A percentile compares a stretch with the other conserved stretches of the same genome.
These are phyloP conservation scores for Anastrepha obliqua DNA, from an alignment of 1,140 invertebrate species.

Conservation along the genomic window DNA sequence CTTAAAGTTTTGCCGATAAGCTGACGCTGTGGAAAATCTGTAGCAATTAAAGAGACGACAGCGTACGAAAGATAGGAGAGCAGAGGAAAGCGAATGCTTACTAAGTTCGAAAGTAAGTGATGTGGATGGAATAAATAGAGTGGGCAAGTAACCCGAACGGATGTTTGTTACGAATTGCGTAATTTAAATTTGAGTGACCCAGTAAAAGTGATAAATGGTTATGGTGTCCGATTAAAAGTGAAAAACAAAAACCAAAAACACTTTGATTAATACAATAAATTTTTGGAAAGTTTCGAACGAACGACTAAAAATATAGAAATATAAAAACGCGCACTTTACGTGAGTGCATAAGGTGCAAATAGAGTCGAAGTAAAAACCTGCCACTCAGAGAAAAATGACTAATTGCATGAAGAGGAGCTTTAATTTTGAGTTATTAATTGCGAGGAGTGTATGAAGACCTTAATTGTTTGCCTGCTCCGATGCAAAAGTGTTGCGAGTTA, in stretches of 20 bases:
- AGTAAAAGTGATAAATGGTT: neutral
- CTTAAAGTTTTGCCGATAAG: neutral
- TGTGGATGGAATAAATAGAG: neutral
- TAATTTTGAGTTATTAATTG: too few species aligned
- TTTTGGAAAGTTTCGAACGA: too few species aligned
- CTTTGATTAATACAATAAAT: too few species aligned
- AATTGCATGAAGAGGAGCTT: too few species aligned
- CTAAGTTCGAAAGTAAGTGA: neutral
- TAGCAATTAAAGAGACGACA: slow-evolving; percentile 25
- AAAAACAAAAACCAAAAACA: too few species aligned
- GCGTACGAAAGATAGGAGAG: neutral
- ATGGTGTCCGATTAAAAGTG: too few species aligned
- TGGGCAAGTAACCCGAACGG: neutral
- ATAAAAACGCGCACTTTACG: too few species aligned
- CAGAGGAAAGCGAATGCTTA: neutral
- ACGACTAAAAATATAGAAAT: too few species aligned
- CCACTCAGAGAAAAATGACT: too few species aligned
- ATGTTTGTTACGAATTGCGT: neutral
- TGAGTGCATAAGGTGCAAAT: neutral
- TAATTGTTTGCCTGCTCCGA: too few species aligned
- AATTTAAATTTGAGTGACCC: neutral
- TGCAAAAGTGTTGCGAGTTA: too few species aligned
- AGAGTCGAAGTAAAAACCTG: neutral
- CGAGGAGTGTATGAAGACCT: too few species aligned
- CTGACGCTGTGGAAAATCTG: slow-evolving; percentile 13